Conservation (phyloP, 2,797 vertebrate genomes). For the Rhynchotus rufescens region DNA sequence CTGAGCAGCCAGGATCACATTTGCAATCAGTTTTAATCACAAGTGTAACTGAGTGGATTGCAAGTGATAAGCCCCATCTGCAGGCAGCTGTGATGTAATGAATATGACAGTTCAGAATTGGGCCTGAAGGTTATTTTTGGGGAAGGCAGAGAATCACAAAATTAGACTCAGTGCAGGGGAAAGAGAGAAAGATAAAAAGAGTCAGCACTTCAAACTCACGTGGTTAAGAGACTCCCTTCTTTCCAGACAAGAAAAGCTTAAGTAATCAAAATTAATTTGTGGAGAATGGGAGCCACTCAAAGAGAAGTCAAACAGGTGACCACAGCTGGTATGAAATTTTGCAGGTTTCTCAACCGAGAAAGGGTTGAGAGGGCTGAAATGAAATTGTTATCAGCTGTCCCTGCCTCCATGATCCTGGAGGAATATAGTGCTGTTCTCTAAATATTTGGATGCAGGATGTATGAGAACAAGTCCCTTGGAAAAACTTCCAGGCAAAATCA, state of each 20-base stretch:
- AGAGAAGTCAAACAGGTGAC: constrained; percentile 77
- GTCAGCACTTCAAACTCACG: constrained; percentile 9
- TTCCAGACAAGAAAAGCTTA: constrained; percentile 58
- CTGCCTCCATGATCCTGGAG: background rate
- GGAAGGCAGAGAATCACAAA: constrained; percentile 63
- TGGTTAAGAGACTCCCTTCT: constrained; percentile 22
- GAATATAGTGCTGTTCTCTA: background rate
- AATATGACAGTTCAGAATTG: constrained; percentile 68
- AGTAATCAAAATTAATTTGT: constrained; percentile 80
- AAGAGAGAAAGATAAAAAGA: constrained; percentile 35
- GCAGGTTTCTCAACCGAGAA: too few species aligned
- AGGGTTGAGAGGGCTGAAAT: constrained; percentile 22
- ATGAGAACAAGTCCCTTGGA: background rate
- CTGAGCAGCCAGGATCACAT: constrained; percentile 53
- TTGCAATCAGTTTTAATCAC: constrained; percentile 76
- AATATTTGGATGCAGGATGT: background rate
- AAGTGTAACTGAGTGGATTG: constrained; percentile 61
- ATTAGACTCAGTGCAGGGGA: constrained; percentile 38
- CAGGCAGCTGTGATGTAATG: constrained; percentile 64
- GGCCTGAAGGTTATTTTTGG: constrained; percentile 55
- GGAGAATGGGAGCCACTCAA: constrained; percentile 58
- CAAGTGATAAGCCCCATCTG: constrained; percentile 31
- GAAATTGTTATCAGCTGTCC: background rate
- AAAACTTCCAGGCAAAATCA: background rate
- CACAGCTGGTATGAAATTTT: constrained; percentile 67